These are phyloP conservation scores for Synanceia verrucosa DNA, from an alignment of 2,797 vertebrate genomes.

Conservation along the genomic window DNA sequence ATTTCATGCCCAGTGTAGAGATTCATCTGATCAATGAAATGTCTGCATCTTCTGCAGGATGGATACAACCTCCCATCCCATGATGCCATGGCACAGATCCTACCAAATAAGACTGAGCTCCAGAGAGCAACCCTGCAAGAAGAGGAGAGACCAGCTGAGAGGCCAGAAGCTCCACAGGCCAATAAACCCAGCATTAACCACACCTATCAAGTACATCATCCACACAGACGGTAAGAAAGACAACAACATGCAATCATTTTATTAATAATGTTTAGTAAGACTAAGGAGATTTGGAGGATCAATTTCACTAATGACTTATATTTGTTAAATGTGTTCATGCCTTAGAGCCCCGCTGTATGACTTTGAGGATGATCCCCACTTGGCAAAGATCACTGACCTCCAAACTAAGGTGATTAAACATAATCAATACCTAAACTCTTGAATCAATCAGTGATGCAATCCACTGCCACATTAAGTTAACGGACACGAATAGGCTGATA, in stretches of 20 bases:
- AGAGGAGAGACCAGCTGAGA: conserved; percentile 18
- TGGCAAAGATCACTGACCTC: conserved; percentile 59
- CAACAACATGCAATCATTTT: neutral
- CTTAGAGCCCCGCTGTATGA: conserved; percentile 51
- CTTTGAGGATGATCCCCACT: conserved; percentile 47
- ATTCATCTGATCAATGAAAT: neutral
- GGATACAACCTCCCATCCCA: conserved; percentile 59
- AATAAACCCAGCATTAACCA: conserved; percentile 50
- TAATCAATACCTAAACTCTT: conserved; percentile 38
- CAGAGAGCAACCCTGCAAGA: conserved; percentile 26
- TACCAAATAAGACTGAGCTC: conserved; percentile 53
- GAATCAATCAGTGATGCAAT: conserved; percentile 39
- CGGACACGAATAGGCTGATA: conserved; percentile 13
- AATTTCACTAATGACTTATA: neutral
- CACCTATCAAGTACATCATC: conserved; percentile 56
- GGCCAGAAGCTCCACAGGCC: conserved; percentile 21
- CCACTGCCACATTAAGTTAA: conserved; percentile 42
- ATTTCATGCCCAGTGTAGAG: neutral
- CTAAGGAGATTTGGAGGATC: neutral
- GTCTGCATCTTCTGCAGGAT: conserved; percentile 57
- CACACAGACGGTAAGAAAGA: conserved; percentile 47
- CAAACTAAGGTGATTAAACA: conserved; percentile 69
- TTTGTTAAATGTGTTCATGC: neutral
- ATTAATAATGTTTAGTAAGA: neutral
- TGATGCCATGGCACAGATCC: conserved; percentile 73